Evolutionary conservation across 2,888 invertebrate species (phyloP).

Genomic region (Sphaeridia pumilis): DNA sequence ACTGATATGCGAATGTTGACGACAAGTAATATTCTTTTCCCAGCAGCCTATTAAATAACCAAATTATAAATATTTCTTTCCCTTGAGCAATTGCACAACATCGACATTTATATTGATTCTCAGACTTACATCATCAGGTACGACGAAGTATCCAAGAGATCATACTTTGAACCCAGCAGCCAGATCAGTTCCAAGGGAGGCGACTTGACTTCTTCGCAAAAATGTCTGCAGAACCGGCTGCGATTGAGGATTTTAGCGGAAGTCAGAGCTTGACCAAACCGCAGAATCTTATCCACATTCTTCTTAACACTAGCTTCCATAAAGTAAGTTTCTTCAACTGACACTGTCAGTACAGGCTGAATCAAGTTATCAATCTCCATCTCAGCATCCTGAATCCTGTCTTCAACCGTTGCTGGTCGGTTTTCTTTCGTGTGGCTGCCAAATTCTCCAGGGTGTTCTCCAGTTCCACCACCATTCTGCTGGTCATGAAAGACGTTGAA

Average conservation of each 20-base stretch:
- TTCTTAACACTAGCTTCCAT: not conserved
- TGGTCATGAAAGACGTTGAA: not conserved
- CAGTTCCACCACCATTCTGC: not conserved
- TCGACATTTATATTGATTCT: not conserved
- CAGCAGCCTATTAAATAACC: slow-evolving; percentile 7
- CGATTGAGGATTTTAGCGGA: slow-evolving; percentile 4
- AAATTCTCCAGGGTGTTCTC: not conserved
- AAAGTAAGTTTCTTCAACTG: slow-evolving; percentile 1
- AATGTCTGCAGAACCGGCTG: slow-evolving; percentile 9
- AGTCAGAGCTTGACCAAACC: slow-evolving; percentile 5
- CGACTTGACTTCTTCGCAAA: slow-evolving; percentile 18
- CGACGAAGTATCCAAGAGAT: slow-evolving; percentile 16
- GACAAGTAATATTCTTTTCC: slow-evolving; percentile 8
- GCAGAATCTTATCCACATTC: slow-evolving; percentile 5
- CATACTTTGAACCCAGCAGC: slow-evolving; percentile 21
- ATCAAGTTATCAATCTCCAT: not conserved
- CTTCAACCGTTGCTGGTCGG: not conserved
- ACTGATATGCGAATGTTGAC: slow-evolving; percentile 19
- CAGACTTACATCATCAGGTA: slow-evolving; percentile 26
- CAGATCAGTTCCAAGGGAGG: slow-evolving; percentile 30
- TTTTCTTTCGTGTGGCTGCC: not conserved
- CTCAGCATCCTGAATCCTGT: not conserved
- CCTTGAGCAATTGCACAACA: not conserved
- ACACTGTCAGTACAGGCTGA: not conserved
- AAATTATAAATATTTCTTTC: slow-evolving; percentile 3